Percentiles rank a stretch among this genome's conserved stretches.
Conservation (phyloP, 2,113 vertebrate species). For the Meles meles region DNA sequence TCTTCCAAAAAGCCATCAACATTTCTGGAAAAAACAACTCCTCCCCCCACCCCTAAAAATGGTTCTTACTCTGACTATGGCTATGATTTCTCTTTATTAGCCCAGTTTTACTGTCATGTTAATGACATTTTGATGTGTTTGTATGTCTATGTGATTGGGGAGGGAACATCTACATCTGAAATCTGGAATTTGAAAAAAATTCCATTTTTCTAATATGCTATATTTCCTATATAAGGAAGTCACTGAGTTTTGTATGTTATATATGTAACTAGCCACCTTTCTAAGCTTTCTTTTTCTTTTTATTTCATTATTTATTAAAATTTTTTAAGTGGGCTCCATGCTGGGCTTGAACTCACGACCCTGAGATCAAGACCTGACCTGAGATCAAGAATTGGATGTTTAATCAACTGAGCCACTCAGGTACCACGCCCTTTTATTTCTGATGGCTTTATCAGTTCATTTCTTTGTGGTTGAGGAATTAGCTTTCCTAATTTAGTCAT, state of each 20-base stretch:
- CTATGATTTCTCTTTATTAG: not conserved
- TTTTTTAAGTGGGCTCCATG: no score
- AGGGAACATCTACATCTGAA: not conserved
- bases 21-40: not conserved
- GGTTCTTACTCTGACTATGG: not conserved
- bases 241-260: not conserved
- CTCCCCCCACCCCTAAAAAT: not conserved
- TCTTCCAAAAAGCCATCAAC: not conserved
- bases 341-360: no score
- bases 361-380: not conserved
- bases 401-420: not conserved
- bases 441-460: not conserved
- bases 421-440: not conserved
- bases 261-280: not conserved
- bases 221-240: not conserved
- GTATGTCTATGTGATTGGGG: not conserved
- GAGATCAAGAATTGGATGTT: not conserved
- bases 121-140: not conserved
- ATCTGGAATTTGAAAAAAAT: not conserved
- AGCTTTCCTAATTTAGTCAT: no score
- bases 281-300: not conserved
- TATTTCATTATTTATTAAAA: no score
- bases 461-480: not conserved
- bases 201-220: not conserved
- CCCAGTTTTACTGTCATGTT: not conserved